A percentile compares a stretch with the other conserved stretches of the same genome.
phyloP scores from a whole-genome alignment of 2,888 invertebrate species.

The Caenorhabditis sinica region DNA sequence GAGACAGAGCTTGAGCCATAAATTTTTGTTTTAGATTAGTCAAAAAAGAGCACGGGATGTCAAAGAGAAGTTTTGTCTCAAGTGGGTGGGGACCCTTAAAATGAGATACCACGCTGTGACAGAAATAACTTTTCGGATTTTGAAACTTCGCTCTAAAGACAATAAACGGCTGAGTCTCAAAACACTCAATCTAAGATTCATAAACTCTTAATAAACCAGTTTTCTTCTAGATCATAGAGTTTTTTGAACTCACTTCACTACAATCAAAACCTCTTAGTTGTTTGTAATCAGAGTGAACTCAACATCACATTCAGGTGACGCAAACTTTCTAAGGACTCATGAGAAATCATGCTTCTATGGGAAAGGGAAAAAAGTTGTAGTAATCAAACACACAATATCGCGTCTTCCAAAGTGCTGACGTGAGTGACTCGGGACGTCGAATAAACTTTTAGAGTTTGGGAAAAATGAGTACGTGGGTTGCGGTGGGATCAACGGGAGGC shows the following conservation, averaged over 20 bases:
- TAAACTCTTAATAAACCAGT: too few species aligned
- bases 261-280: not conserved
- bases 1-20: not conserved
- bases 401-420: conserved; percentile 51
- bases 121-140: too few species aligned
- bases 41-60: too few species aligned
- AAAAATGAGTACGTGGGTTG: conserved; percentile 41
- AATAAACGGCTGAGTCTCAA: too few species aligned
- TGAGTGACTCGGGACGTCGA: conserved; percentile 48
- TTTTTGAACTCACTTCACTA: not conserved
- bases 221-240: not conserved
- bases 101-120: too few species aligned
- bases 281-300: conserved; percentile 31
- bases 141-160: too few species aligned
- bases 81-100: not conserved
- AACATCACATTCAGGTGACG: conserved; percentile 30
- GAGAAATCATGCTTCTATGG: conserved; percentile 29
- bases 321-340: conserved; percentile 16
- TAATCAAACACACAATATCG: conserved; percentile 57
- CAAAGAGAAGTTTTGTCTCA: not conserved
- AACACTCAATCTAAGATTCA: too few species aligned
- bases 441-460: conserved; percentile 31
- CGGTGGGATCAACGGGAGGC: conserved; percentile 13
- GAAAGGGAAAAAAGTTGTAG: conserved; percentile 44
- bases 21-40: not conserved